Conservation (phyloP, 2,888 invertebrate species). For the Pardosa pseudoannulata region DNA sequence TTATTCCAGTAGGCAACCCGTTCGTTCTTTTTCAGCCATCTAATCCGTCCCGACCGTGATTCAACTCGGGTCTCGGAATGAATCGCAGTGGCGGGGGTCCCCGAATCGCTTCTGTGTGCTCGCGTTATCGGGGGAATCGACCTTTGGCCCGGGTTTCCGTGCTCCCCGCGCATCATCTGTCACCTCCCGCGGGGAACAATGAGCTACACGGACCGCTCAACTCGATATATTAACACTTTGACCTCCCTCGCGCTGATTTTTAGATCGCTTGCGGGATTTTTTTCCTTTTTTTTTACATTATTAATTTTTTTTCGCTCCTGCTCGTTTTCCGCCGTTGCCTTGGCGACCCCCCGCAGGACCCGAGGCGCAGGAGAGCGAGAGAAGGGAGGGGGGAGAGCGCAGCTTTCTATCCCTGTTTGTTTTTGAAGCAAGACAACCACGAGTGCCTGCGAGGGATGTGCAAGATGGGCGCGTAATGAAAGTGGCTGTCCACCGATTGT, state of each 20-base stretch:
- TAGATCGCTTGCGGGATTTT: slow-evolving; percentile 18
- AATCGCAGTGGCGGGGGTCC: neutral
- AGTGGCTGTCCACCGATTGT: neutral
- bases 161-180: slow-evolving; percentile 50
- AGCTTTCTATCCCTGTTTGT: neutral
- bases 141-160: slow-evolving; percentile 39
- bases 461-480: neutral
- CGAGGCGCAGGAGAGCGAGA: neutral
- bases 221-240: slow-evolving; percentile 71
- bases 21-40: no score
- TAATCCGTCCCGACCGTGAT: neutral
- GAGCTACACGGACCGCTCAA: slow-evolving; percentile 63
- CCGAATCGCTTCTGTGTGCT: slow-evolving; percentile 34
- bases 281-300: no score
- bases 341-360: slow-evolving; percentile 13
- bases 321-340: slow-evolving; percentile 17
- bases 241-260: slow-evolving; percentile 54
- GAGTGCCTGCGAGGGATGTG: neutral
- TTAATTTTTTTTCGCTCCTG: neutral
- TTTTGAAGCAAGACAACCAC: neutral
- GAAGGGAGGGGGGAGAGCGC: no score
- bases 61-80: neutral
- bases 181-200: slow-evolving; percentile 59
- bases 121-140: slow-evolving; percentile 45
- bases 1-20: no score